Base-by-base conservation (phyloP, 1,140 invertebrate species). In the Diachasma alloeum region DNA sequence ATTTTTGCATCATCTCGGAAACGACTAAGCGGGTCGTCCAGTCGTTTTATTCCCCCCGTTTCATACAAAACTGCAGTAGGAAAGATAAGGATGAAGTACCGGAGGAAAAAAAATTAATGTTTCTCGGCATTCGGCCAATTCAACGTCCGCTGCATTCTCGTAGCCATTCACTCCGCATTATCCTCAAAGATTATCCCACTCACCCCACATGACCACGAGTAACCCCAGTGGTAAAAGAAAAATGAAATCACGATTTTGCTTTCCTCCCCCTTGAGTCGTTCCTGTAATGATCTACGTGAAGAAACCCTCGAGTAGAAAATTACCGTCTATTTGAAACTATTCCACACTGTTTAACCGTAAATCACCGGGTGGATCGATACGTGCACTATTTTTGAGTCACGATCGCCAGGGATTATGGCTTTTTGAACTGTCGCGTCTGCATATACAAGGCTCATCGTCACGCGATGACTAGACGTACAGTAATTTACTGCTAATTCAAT, bases 381-480 rank as follows among this genome's bases (percentile, higher is more conserved):
- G 19, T 26, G 59, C 19, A 63, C 59, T 69, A 69, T 69, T 69
- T 69, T 69, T 69, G 59, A 63, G 59, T 31, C 24, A 31, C 59
- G 59, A 63, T 37, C 39, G 48, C 6, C 67, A 36, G 22, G 31
- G 71, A 56, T 53, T 72, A 48, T 72, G 71, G 71, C 48, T 72
- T 72, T 72, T 72, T 72, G 22, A 72, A 72, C 19, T 53, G 71
- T 36, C 44, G 31, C 71, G 71, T 53, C 36, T 72, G 71, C 48
- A 73, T 53, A 26, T 31, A 72, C 44, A 48, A 19, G 53, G 37
- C 42, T 42, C 37, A 44, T 8, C 26, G 67, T 76, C 74, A 76
- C 74, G 74, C 74, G 44, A 76, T 15, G 68, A 44, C 74, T 71
- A 76, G 74, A 76, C 67, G 39, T 42, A 44, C 42, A 36, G 69